Conservation (phyloP, 2,888 invertebrate species). For the Macrophya annulata region DNA sequence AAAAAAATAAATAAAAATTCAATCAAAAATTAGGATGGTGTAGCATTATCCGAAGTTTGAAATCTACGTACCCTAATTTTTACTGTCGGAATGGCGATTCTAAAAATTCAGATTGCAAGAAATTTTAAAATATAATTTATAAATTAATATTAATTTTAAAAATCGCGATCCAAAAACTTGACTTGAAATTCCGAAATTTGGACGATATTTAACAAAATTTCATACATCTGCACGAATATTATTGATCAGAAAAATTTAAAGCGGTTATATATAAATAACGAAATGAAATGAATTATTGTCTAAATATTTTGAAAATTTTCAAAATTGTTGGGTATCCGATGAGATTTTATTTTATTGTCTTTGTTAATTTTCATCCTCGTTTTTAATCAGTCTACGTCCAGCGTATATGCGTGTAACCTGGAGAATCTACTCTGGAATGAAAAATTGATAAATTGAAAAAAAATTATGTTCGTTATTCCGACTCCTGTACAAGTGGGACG, state of each 20-base stretch:
- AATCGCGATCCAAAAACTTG: background rate
- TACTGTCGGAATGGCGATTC: background rate
- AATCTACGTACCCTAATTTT: background rate
- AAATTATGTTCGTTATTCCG: conserved; percentile 33
- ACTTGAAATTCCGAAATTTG: background rate
- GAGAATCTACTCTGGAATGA: background rate
- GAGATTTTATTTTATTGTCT: no score
- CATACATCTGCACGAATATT: background rate
- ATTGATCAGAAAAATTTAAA: background rate
- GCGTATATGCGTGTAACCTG: background rate
- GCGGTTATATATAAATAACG: background rate
- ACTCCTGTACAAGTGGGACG: conserved; percentile 23
- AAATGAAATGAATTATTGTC: no score
- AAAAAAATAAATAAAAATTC: background rate
- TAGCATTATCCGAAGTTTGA: background rate
- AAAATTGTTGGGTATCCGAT: no score
- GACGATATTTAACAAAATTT: background rate
- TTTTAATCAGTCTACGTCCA: background rate
- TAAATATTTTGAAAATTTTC: no score
- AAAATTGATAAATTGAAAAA: conserved; percentile 12
- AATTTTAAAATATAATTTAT: background rate
- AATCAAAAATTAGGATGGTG: background rate
- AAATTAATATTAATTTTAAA: no score
- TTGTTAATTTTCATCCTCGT: no score
- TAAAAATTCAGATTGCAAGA: background rate